phyloP scores from a whole-genome alignment of 2,797 vertebrate species.

The Holocentrus rufus region DNA sequence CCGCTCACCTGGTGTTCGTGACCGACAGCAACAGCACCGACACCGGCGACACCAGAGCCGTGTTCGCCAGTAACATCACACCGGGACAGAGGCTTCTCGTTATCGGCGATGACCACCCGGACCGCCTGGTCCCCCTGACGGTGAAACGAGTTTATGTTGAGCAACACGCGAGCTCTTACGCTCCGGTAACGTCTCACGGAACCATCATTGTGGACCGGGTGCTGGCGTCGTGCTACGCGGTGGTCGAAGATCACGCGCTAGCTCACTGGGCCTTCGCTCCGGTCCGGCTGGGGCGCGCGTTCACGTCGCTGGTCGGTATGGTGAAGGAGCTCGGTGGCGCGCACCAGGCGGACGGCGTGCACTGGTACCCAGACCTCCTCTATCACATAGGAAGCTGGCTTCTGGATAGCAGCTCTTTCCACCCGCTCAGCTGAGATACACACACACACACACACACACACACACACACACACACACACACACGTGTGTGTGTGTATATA shows the following conservation, averaged over 20 bases:
- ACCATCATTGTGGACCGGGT: conserved; percentile 88
- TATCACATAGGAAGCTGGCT: conserved; percentile 86
- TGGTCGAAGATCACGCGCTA: conserved; percentile 86
- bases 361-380: conserved; percentile 89
- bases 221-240: conserved; percentile 89
- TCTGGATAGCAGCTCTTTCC: conserved; percentile 84
- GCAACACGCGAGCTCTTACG: conserved; percentile 83
- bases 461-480: too few species aligned
- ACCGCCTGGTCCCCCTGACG: conserved; percentile 72
- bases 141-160: conserved; percentile 82
- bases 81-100: conserved; percentile 85
- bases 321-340: conserved; percentile 37
- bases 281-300: conserved; percentile 80
- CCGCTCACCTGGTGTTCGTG: conserved; percentile 88
- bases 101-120: conserved; percentile 65
- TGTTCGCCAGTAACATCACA: conserved; percentile 85
- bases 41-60: conserved; percentile 55
- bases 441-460: too few species aligned
- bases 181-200: conserved; percentile 87
- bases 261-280: conserved; percentile 88
- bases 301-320: conserved; percentile 73
- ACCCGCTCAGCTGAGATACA: conserved; percentile 79
- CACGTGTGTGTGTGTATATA: too few species aligned
- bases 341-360: conserved; percentile 76
- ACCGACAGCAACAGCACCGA: conserved; percentile 48